Evolutionary conservation across 2,888 invertebrate species (phyloP).

Genomic region (Latrodectus hesperus): DNA sequence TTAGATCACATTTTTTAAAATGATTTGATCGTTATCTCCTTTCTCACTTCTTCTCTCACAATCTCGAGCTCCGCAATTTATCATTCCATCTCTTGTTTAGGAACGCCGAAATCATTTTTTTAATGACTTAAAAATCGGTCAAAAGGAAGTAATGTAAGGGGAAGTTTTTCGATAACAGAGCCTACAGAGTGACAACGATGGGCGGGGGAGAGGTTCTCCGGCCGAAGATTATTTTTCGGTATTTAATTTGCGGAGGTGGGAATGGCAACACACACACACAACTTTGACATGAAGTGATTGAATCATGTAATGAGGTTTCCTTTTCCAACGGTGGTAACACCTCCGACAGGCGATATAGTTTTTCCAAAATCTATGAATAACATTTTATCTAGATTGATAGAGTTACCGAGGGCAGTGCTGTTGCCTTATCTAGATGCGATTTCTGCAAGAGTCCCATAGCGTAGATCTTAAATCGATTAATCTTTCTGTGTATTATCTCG

Average conservation of each 20-base stretch:
- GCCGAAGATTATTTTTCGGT: slow-evolving; percentile 32
- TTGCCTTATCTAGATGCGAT: too few relatives aligned
- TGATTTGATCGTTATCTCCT: too few relatives aligned
- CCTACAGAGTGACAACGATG: slow-evolving; percentile 27
- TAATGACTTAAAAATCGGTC: slow-evolving; percentile 37
- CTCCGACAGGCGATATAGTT: slow-evolving; percentile 6
- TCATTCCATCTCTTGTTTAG: neutral
- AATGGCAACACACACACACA: slow-evolving; percentile 24
- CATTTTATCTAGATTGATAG: neutral
- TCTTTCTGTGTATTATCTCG: too few relatives aligned
- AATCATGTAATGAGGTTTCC: slow-evolving; percentile 50
- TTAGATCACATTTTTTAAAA: too few relatives aligned
- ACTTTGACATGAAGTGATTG: slow-evolving; percentile 31
- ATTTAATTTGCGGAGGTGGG: slow-evolving; percentile 58
- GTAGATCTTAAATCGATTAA: too few relatives aligned
- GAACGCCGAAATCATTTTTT: slow-evolving; percentile 17
- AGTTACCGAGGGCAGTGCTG: neutral
- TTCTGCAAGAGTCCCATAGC: too few relatives aligned
- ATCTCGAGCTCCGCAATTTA: neutral
- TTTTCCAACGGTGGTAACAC: slow-evolving; percentile 10
- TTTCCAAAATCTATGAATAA: slow-evolving; percentile 21
- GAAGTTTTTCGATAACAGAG: slow-evolving; percentile 19
- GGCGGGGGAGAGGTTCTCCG: slow-evolving; percentile 19
- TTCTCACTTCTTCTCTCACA: neutral
- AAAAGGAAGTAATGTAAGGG: slow-evolving; percentile 31